Base-by-base conservation (phyloP, 2,888 invertebrate genomes). In the Synanthedon formicaeformis region DNA sequence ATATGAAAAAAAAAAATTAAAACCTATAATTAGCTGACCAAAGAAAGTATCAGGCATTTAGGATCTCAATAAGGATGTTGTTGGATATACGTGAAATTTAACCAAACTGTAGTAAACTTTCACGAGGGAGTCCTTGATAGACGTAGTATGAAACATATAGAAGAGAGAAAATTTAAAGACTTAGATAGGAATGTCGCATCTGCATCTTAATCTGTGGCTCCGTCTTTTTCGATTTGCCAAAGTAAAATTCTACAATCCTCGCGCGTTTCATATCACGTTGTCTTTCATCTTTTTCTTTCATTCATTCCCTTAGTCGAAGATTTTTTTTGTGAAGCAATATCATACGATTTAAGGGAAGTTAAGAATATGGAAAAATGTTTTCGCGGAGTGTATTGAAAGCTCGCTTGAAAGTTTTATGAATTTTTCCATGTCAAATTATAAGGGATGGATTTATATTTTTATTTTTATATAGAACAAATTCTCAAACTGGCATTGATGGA, bases 261-360 rank as follows among this genome's bases (percentile, higher is more conserved):
- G 67, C 65, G 69, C 70, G 69, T 76, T 75, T 71, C 73, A 75
- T 75, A 76, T 73, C 69, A 68, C 59, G 54, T 55, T 58, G 50
- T 58, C 64, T 75, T 77, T 76, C 72, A 74, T 75, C 67, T 75
- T 72, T 64, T 58, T 72, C 66, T 66, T 65, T 63, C 62, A 63
- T 62, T 66, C 66, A 60, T 63, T 68, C 62, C 61, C 60, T 66
- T 66, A 53, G 51, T 52, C 51, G 55, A 18, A 58, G 62, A 58
- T 60, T 69, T 69, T 67, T 72, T 72, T 73, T 69, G 66, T 8
- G 34, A 66, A 62, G 64, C 60, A 60, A 59, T 62, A 60, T 61
- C 61, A 59, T 62, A 60, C 59, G 65, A 65, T 66, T 68, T 58
- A 57, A 60, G 56, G 18, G 23, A 49, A 18, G 49, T 49, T 18